Evolutionary conservation across 1,140 invertebrate genomes (phyloP), one percentile per base, ranked within the genome.

Genomic region (Sycophila sp.): DNA sequence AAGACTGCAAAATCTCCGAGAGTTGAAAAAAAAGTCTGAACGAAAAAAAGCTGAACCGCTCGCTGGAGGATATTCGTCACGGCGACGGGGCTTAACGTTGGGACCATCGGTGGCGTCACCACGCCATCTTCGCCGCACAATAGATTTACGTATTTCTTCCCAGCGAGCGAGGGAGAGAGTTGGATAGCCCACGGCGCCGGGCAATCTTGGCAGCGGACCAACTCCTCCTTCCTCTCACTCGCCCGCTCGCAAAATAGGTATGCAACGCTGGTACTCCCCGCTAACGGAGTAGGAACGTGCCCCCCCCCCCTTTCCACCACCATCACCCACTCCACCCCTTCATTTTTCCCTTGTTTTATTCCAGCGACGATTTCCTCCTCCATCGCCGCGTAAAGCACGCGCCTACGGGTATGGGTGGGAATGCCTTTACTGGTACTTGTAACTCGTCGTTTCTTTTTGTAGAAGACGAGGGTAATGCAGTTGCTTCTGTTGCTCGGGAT

Each of bases 191-290:
- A 62, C 19, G 34, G 17, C 13, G 17, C 36, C 19, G 38, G 47
- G 45, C 63, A 72, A 76, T 76, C 70, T 73, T 76, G 74, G 74
- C 74, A 76, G 53, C 42, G 28, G 64, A 76, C 74, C 74, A 76
- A 76, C 69, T 72, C 45, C 53, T n/a, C n/a, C n/a, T n/a, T n/a
- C n/a, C n/a, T n/a, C n/a, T n/a, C n/a, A n/a, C n/a, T n/a, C n/a
- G n/a, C n/a, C n/a, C n/a, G n/a, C 62, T 47, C 19, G 49, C 45
- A 69, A 70, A 73, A 59, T 69, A 59, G 56, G 45, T 60, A 49
- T 51, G 64, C 53, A 28, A 51, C 53, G 7, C 26, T 17, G 24
- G 62, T 19, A 38, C 28, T 30, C 11, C 11, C 17, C 26, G 49
- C 60, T 47, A 47, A 47, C 42, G 24, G 42, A 47, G 42, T 47